These are phyloP conservation scores for Cynodonichthys magdalenae DNA, from an alignment of 2,797 vertebrate genomes.

Conservation along the genomic window DNA sequence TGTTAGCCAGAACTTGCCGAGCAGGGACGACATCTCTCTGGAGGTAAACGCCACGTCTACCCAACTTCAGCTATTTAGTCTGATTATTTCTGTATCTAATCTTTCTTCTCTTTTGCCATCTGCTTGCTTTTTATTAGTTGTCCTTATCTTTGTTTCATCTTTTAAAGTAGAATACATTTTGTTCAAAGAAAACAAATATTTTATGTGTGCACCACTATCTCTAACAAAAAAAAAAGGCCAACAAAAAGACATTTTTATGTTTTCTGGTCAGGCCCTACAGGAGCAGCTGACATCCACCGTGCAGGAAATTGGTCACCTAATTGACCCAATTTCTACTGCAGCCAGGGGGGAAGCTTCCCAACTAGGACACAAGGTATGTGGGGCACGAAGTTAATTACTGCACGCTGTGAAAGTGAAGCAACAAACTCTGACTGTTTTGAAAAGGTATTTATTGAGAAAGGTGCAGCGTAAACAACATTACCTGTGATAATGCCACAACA, in stretches of 20 bases:
- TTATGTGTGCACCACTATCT: constrained; percentile 12
- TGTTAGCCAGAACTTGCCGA: constrained; percentile 92
- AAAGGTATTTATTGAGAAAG: neutral
- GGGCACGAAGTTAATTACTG: constrained; percentile 55
- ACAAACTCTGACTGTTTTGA: constrained; percentile 30
- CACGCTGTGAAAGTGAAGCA: constrained; percentile 19
- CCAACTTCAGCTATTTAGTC: no score
- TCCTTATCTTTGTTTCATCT: no score
- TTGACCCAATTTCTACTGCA: constrained; percentile 94
- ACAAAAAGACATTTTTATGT: constrained; percentile 40
- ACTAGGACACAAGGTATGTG: constrained; percentile 95
- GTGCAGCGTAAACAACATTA: neutral
- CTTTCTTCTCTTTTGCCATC: no score
- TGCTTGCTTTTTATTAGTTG: no score
- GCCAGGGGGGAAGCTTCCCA: constrained; percentile 96
- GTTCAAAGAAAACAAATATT: neutral
- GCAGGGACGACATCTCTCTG: constrained; percentile 95
- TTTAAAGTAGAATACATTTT: neutral
- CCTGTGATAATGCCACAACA: no score
- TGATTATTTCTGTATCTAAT: no score
- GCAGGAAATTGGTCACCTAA: constrained; percentile 96
- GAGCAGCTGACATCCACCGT: constrained; percentile 96
- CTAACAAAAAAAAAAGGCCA: constrained; percentile 30
- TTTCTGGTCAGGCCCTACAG: constrained; percentile 87
- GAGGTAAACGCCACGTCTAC: constrained; percentile 82